Evolutionary conservation across 2,113 vertebrate species (phyloP).

Genomic region (Myodes glareolus): DNA sequence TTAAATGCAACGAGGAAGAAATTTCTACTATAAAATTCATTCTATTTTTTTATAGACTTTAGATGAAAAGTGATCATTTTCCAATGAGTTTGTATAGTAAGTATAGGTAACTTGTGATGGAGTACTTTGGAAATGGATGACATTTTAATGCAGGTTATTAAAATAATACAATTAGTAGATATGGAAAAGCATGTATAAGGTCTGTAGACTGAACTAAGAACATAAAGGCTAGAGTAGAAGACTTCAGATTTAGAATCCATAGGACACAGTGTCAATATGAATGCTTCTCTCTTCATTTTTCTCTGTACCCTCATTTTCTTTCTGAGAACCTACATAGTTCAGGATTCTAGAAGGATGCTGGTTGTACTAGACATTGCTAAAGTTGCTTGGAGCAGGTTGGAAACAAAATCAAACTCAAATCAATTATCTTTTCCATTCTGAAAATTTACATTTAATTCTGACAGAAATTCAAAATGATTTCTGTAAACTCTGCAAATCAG

Average conservation of each 20-base stretch:
- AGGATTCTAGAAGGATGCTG: background rate
- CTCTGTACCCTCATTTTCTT: background rate
- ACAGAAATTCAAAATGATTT: background rate
- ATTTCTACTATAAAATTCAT: background rate
- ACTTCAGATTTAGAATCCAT: background rate
- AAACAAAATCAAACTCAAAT: background rate
- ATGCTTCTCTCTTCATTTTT: background rate
- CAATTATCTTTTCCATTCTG: background rate
- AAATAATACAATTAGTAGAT: background rate
- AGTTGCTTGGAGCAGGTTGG: background rate
- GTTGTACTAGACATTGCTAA: background rate
- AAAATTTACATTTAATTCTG: background rate
- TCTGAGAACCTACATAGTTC: background rate
- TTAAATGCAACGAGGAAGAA: background rate
- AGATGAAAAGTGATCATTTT: background rate
- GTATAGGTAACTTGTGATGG: background rate
- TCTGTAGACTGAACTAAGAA: background rate
- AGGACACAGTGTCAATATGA: background rate
- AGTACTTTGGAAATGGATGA: background rate
- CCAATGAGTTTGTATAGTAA: background rate
- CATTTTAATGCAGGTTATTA: background rate
- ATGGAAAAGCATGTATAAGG: background rate
- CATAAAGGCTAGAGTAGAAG: background rate
- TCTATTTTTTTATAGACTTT: background rate
- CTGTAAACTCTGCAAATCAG: background rate